Percentiles rank a stretch among this genome's conserved stretches.
Evolutionary conservation across 2,797 vertebrate species (phyloP).

Genomic region (Myotis myotis): DNA sequence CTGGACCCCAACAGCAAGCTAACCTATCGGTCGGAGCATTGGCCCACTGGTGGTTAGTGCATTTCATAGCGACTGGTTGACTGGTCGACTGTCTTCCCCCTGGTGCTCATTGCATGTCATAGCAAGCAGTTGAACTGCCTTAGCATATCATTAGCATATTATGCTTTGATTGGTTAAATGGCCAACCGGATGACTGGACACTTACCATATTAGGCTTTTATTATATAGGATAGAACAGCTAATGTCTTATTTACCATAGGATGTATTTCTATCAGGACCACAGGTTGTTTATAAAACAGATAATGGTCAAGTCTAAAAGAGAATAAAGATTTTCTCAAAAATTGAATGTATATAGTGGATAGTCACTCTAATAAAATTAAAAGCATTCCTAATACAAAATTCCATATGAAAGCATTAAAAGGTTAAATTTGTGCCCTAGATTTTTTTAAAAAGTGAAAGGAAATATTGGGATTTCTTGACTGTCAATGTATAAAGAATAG

Average conservation of each 20-base stretch:
- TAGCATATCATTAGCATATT: too few relatives aligned
- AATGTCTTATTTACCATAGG: background rate
- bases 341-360: background rate
- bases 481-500: background rate
- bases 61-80: too few relatives aligned
- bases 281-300: background rate
- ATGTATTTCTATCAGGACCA: background rate
- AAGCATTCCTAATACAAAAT: background rate
- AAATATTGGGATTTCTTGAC: background rate
- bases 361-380: background rate
- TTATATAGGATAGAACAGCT: background rate
- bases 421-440: background rate
- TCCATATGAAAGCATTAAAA: background rate
- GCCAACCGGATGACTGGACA: too few relatives aligned
- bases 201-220: too few relatives aligned
- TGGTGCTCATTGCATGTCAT: too few relatives aligned
- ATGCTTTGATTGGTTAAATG: too few relatives aligned
- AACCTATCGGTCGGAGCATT: too few relatives aligned
- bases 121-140: too few relatives aligned
- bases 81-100: too few relatives aligned
- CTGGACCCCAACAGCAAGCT: too few relatives aligned
- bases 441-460: background rate
- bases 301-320: background rate
- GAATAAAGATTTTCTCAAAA: background rate
- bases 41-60: too few relatives aligned